Percentiles rank a stretch among this genome's conserved stretches.
phyloP scores from a whole-genome alignment of 2,113 vertebrate species.

The Microtus ochrogaster region DNA sequence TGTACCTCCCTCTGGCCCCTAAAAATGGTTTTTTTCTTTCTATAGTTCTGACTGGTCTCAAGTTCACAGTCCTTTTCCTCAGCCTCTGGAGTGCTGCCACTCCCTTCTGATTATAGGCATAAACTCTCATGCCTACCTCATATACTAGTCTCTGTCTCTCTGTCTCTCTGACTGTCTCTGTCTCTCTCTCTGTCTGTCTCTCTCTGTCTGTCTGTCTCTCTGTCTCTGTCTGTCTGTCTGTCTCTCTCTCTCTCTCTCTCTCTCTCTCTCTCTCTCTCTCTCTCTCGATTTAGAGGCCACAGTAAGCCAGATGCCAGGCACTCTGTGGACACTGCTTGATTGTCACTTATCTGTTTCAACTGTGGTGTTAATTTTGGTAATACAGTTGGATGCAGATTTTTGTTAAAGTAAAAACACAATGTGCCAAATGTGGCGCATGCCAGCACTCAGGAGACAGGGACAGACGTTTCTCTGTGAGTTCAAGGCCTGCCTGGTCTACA shows the following conservation, averaged over 20 bases:
- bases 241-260: too few species aligned
- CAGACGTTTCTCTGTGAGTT: background rate
- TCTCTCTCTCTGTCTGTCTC: too few species aligned
- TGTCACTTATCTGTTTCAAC: background rate
- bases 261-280: too few species aligned
- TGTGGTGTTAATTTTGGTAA: background rate
- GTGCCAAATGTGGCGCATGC: background rate
- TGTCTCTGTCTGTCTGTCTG: too few species aligned
- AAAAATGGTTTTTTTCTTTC: background rate
- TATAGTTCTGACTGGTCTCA: background rate
- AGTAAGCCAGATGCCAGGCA: background rate
- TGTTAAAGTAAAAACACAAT: background rate
- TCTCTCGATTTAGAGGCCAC: background rate
- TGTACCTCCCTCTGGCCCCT: background rate
- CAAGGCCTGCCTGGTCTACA: background rate
- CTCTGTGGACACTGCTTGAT: background rate
- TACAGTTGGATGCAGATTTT: background rate
- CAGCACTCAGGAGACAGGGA: background rate
- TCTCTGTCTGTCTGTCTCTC: too few species aligned
- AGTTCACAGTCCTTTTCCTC: background rate
- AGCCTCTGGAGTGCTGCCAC: background rate
- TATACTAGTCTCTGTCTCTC: background rate
- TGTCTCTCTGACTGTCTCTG: accelerated
- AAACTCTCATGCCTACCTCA: background rate
- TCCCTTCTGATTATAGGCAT: background rate